Evolutionary conservation across 2,113 vertebrate genomes (phyloP).

Genomic region (Procapra przewalskii): DNA sequence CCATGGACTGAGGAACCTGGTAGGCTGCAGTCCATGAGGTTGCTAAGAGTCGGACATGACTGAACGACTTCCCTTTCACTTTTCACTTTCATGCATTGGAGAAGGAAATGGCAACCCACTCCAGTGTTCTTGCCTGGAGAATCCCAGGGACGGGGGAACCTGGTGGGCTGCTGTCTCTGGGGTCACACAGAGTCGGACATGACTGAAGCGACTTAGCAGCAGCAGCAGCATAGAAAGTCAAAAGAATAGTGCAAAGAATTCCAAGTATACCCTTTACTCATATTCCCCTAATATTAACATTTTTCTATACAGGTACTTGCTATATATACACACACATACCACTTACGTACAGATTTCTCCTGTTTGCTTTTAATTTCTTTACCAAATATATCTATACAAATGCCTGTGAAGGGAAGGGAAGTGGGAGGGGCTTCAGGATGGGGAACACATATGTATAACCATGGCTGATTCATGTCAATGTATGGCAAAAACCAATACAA

Average conservation of each 20-base stretch:
- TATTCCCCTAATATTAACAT: neutral
- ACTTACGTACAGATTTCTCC: neutral
- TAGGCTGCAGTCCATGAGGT: too few species aligned
- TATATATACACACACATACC: rapidly evolving
- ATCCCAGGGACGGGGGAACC: too few species aligned
- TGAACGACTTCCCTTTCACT: too few species aligned
- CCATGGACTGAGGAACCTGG: too few species aligned
- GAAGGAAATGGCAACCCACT: too few species aligned
- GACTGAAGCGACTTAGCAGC: too few species aligned
- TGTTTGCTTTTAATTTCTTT: constrained; percentile 13
- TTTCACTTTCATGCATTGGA: too few species aligned
- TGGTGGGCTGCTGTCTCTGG: too few species aligned
- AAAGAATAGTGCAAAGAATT: neutral
- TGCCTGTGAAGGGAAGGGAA: neutral
- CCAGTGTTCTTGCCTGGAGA: too few species aligned
- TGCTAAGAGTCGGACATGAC: too few species aligned
- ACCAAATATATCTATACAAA: neutral
- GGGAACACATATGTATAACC: neutral
- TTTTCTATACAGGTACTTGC: neutral
- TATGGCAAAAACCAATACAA: neutral
- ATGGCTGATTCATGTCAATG: neutral
- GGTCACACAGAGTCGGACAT: too few species aligned
- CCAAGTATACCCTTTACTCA: neutral
- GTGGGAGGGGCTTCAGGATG: neutral
- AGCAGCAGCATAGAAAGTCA: neutral